Evolutionary conservation across 1,140 invertebrate genomes (phyloP).

Genomic region (Bicyclus anynana): DNA sequence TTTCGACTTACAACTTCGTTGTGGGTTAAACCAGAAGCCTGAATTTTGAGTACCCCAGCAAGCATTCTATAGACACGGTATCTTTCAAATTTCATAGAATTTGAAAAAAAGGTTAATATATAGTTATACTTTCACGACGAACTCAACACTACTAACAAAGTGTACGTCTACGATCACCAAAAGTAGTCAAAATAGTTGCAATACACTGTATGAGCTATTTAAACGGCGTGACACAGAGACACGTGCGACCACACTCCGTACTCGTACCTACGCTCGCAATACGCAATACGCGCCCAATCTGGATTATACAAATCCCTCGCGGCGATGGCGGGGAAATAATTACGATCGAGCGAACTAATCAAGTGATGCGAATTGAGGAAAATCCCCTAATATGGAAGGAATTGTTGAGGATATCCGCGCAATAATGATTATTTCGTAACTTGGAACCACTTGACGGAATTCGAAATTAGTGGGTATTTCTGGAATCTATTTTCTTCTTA

Average conservation of each 20-base stretch:
- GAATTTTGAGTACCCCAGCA: no score
- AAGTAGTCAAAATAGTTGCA: not conserved
- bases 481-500: no score
- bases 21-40: no score
- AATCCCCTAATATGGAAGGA: not conserved
- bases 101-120: no score
- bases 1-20: no score
- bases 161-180: no score
- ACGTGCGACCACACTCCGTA: slow-evolving; percentile 66
- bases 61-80: no score
- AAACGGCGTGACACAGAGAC: slow-evolving; percentile 26
- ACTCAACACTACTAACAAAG: no score
- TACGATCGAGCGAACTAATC: slow-evolving; percentile 65
- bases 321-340: slow-evolving; percentile 60
- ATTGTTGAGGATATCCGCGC: not conserved
- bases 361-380: slow-evolving; percentile 60
- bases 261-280: no score
- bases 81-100: no score
- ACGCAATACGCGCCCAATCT: slow-evolving; percentile 69
- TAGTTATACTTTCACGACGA: no score
- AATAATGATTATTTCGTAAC: not conserved
- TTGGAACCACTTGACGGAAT: not conserved
- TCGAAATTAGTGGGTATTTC: not conserved
- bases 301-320: slow-evolving; percentile 70
- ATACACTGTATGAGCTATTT: not conserved